These are phyloP conservation scores for Microtus oregoni DNA, from an alignment of 2,113 vertebrate species.

Conservation along the genomic window DNA sequence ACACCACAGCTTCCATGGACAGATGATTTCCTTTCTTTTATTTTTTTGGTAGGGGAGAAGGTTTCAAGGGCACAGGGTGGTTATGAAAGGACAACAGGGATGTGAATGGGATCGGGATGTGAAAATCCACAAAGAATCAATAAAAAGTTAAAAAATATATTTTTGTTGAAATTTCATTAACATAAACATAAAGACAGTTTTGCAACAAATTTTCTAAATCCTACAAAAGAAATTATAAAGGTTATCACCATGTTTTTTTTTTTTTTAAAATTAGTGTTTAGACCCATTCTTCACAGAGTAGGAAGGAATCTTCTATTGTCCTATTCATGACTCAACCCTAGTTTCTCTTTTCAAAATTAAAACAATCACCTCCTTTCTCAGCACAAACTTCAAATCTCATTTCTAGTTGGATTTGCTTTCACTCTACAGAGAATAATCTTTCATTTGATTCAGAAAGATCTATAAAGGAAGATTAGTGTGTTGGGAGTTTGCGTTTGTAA, in stretches of 20 bases:
- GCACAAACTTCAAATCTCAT: conserved; percentile 25
- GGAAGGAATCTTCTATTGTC: background rate
- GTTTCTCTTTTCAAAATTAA: conserved; percentile 33
- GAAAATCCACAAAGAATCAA: background rate
- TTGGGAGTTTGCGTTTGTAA: background rate
- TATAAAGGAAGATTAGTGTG: background rate
- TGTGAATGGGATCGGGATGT: background rate
- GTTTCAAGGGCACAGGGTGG: background rate
- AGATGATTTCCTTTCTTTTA: background rate
- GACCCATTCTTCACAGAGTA: background rate
- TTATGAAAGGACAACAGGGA: background rate
- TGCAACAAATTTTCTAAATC: background rate
- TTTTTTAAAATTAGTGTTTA: background rate
- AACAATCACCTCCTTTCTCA: background rate
- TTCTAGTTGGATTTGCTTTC: conserved; percentile 32
- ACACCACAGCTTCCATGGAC: background rate
- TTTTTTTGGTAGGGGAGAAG: background rate
- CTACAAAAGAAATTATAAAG: background rate
- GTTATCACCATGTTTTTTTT: background rate
- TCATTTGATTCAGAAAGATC: background rate
- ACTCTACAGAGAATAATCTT: background rate
- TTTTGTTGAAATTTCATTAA: background rate
- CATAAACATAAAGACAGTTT: background rate
- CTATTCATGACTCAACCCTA: background rate
- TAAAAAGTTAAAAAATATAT: background rate